Base-by-base conservation (phyloP, 2,888 invertebrate genomes). In the Eurytoma adleriae region DNA sequence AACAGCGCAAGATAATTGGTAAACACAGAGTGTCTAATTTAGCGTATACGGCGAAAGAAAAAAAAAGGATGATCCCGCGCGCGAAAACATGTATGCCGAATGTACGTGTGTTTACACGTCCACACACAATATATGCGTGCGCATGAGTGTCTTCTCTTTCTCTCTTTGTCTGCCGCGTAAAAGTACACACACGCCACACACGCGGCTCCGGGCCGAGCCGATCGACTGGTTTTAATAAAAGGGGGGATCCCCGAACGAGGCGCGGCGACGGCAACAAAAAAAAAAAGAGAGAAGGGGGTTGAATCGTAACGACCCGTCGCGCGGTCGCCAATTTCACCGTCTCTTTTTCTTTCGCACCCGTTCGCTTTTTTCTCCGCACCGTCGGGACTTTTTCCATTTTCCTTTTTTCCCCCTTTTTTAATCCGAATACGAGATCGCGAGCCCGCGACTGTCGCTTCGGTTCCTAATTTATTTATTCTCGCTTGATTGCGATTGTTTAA, bases 131-230 rank as follows among this genome's bases (percentile, higher is more conserved):
- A 2, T 69, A 30, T 27, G 54, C 50, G 72, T 61, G 18, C 62
- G 78, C 78, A 78, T 78, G 78, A 62, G 48, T 73, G 73, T 68
- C 40, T 69, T 78, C 54, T 54, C 48, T 14, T 20, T 50, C 24
- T 71, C 16, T 61, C 18, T 56, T 40, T 18, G 12, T 18, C n/a
- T n/a, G 16, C 16, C 62, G 27, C 5, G 14, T 54, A 18, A 40
- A n/a, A n/a, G 14, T 18, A 56, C 48, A 48, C 27, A 1, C 20
- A 56, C n/a, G 14, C 24, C 18, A 48, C 18, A 48, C 18, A 30
- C 18, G 30, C 30, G 40, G 10, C 24, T 14, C 12, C 14, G 14
- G 12, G 50, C 54, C 27, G 50, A 56, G 24, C 54, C 54, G 3
- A 20, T 20, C 20, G 66, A 12, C 57, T 30, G 14, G 54, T 18